Evolutionary conservation across 2,888 invertebrate species (phyloP), one percentile per base, ranked within the genome.

Genomic region (Meiosimyza decipiens): DNA sequence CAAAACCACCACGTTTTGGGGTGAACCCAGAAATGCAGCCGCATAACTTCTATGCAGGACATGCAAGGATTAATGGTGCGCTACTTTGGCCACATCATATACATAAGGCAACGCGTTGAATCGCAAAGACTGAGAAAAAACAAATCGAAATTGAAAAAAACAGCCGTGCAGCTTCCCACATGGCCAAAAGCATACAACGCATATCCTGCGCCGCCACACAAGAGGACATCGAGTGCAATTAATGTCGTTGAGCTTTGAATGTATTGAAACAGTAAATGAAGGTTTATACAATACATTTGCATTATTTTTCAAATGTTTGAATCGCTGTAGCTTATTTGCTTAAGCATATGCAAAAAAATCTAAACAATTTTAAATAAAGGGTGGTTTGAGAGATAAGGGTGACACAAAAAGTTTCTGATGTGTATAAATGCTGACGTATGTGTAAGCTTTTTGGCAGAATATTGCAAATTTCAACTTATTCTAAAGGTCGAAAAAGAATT

Each of bases 211-310:
- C 78, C 77, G 81, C 83, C 83, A 80, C 82, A 84, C 80, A 83
- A 84, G 84, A 83, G 84, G 81, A 82, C 84, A 82, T 83, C 81
- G 82, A 84, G 84, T 84, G 83, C 84, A 84, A 84, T 84, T 84
- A 82, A 81, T 82, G 84, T 84, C 70, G 62, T 55, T 22, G 55
- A 64, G 64, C 18, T 63, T 47, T 47, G 51, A 22, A 51, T 40
- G 16, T 12, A 63, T 16, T 49, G 12, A 57, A 15, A 28, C 11
- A 40, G 28, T 16, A 2, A 33, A 22, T 22, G 11, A 47, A 57
- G 16, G 18, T 16, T 22, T 18, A 2, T 57, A 47, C 62, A 9
- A 16, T n/a, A 28, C 62, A 70, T 70, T 70, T 70, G 70, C 62
- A 70, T 70, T 57, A 47, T 18, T 28, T 55, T 18, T 68, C 16